Base-by-base conservation (phyloP, 2,888 invertebrate species). In the Cheilosia soror region DNA sequence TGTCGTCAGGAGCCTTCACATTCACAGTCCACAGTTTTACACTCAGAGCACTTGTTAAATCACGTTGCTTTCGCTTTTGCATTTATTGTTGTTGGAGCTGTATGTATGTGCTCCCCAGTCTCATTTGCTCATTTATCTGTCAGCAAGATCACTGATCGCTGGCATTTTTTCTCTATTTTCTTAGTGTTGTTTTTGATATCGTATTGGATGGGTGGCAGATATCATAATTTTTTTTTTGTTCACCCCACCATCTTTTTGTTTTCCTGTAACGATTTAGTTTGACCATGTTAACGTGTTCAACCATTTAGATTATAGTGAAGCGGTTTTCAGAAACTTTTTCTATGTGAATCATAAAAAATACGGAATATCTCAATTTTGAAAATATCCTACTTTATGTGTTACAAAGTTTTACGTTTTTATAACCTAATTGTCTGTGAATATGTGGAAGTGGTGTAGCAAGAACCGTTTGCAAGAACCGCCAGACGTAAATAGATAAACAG, bases 401-500 rank as follows among this genome's bases (percentile, higher is more conserved):
- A n/a, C 37, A 77, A 27, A 66, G 55, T 51, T 58, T 51, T 72
- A 47, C 66, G 37, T 80, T 82, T 60, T 66, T 62, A 58, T 60
- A 82, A 82, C 71, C 83, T 78, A 68, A 68, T 73, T 73, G 78
- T 78, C 47, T 68, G 72, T 44, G 72, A 73, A 73, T 72, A 72
- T 83, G 72, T 73, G 57, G 42, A 82, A 82, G 78, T 57, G 65
- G 33, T 81, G 37, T 69, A 69, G 57, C 62, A 63, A 76, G 42
- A 60, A 55, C 29, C 44, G 71, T 60, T 62, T 77, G 53, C 37
- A 71, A 51, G 49, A 81, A 58, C 76, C 58, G 71, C 63, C 82
- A 66, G 82, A 78, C 77, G 57, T 55, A 82, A 82, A 77, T 82
- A 82, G 76, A 81, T 75, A 81, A 81, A 76, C 76, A 69, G 49